Conservation (phyloP, 2,888 invertebrate genomes). For the Trichogramma evanescens region DNA sequence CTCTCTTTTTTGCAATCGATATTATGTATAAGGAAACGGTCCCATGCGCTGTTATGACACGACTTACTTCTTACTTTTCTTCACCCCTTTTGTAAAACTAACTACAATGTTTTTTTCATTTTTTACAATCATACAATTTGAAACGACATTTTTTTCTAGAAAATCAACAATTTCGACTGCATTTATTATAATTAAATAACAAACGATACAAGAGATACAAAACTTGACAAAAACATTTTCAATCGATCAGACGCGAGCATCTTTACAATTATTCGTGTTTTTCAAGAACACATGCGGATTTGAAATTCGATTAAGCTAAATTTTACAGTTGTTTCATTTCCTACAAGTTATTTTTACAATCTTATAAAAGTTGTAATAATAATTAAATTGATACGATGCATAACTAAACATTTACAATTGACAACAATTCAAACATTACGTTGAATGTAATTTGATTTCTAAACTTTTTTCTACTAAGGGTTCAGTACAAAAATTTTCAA, state of each 20-base stretch:
- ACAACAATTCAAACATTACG: not conserved
- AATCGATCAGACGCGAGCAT: not conserved
- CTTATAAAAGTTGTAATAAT: not conserved
- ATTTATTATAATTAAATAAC: not conserved
- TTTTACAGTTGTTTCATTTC: not conserved
- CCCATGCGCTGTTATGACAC: too few species aligned
- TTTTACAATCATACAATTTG: not conserved
- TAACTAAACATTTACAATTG: not conserved
- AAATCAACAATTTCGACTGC: not conserved
- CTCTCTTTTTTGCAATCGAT: not conserved
- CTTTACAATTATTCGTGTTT: not conserved
- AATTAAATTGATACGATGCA: not conserved
- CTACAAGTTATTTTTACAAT: not conserved
- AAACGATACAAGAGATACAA: not conserved
- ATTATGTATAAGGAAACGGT: too few species aligned
- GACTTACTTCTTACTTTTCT: too few species aligned
- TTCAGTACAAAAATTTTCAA: too few species aligned
- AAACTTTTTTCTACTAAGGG: too few species aligned
- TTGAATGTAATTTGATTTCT: too few species aligned
- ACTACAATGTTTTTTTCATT: not conserved
- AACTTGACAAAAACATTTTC: not conserved
- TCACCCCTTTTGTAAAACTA: too few species aligned
- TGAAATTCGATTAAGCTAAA: constrained; percentile 1
- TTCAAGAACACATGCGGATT: not conserved
- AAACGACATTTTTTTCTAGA: too few species aligned